Percentiles rank a stretch among this genome's conserved stretches.
Evolutionary conservation across 30 jellyfish, hydroid and myxozoan species (phyloP).

Genomic region (Aurelia sp.): DNA sequence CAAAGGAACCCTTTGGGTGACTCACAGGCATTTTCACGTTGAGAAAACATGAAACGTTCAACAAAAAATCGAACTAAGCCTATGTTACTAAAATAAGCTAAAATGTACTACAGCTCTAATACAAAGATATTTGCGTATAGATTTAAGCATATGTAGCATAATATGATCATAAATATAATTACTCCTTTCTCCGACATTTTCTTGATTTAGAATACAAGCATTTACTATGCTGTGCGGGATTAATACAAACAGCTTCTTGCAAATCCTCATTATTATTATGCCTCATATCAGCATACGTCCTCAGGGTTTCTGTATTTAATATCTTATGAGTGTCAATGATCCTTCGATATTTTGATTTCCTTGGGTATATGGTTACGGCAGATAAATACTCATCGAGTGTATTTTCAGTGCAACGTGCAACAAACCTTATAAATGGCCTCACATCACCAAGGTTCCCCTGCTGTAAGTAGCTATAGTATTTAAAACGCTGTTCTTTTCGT

Average conservation of each 20-base stretch:
- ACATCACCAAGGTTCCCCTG: constrained; percentile 93
- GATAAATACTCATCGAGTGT: constrained; percentile 84
- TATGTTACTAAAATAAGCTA: too few relatives aligned
- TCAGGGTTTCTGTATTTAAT: constrained; percentile 20
- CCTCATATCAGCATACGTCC: not conserved
- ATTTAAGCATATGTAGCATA: too few relatives aligned
- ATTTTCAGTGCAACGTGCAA: constrained; percentile 94
- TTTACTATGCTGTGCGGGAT: constrained; percentile 41
- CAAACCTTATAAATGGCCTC: constrained; percentile 91
- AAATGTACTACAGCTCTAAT: too few relatives aligned
- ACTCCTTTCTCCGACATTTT: constrained; percentile 33
- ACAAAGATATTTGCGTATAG: too few relatives aligned
- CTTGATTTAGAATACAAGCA: constrained; percentile 17
- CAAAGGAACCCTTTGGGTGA: too few relatives aligned
- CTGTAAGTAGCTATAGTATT: constrained; percentile 83
- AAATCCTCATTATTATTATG: not conserved
- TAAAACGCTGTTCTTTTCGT: constrained; percentile 86
- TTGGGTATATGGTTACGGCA: constrained; percentile 83
- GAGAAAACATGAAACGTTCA: too few relatives aligned
- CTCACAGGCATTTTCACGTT: too few relatives aligned
- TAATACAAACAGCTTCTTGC: constrained; percentile 32
- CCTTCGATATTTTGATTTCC: constrained; percentile 35
- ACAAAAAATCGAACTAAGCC: too few relatives aligned
- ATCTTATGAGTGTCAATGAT: constrained; percentile 44
- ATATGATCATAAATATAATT: not conserved